These are phyloP conservation scores for Nemurella pictetii DNA, from an alignment of 2,888 invertebrate species.

Conservation along the genomic window DNA sequence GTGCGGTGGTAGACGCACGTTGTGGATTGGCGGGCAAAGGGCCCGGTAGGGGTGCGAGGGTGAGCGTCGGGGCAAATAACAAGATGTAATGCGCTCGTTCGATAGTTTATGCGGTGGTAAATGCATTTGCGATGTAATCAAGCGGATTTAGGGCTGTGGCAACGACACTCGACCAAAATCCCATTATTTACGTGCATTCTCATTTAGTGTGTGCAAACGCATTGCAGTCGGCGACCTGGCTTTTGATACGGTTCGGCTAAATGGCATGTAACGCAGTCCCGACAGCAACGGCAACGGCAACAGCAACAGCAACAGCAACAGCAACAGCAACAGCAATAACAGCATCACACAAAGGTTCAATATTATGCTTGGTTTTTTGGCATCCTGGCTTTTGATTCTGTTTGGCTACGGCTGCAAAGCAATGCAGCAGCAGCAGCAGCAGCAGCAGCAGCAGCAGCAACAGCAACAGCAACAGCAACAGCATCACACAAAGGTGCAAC, in stretches of 20 bases:
- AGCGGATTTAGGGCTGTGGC: not conserved
- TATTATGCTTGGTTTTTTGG: not conserved
- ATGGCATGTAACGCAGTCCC: too few relatives aligned
- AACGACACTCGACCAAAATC: not conserved
- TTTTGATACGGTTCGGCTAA: not conserved
- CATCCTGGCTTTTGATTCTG: not conserved
- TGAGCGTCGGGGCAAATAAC: not conserved
- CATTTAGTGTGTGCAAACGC: not conserved
- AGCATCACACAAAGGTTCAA: not conserved
- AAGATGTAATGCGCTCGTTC: not conserved
- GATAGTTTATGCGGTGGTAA: not conserved
- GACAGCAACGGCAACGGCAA: too few relatives aligned
- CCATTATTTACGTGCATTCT: not conserved
- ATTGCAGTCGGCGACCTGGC: too few relatives aligned
- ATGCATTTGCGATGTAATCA: not conserved
- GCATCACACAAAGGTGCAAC: not conserved
- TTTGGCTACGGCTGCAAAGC: not conserved
- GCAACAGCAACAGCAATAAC: too few relatives aligned
- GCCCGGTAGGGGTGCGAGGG: too few relatives aligned
- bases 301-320: too few relatives aligned
- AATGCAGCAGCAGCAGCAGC: too few relatives aligned
- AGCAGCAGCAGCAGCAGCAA: too few relatives aligned
- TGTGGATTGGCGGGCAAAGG: too few relatives aligned
- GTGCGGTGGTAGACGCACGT: not conserved
- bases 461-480: too few relatives aligned